Evolutionary conservation across 2,888 invertebrate species (phyloP), one percentile per base, ranked within the genome.

Genomic region (Drosophila flavopinicola): DNA sequence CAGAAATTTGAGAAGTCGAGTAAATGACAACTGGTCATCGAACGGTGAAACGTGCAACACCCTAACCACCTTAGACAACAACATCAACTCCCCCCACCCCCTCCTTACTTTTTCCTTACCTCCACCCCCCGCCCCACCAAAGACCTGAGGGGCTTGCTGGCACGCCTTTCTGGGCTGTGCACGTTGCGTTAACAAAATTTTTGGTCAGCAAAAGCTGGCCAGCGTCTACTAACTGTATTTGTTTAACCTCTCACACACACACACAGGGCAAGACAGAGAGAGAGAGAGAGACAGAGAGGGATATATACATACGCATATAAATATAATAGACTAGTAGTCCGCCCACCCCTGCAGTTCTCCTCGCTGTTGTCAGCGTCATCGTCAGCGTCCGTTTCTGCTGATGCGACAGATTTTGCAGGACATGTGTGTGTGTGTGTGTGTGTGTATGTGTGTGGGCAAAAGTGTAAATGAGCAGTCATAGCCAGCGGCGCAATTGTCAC

Each of bases 381-480:
- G 23, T 30, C 32, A 10, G 11, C 13, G 35, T 51, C 32, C 29
- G 25, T 79, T 86, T 77, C 58, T 80, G 80, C 80, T 86, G 80
- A 80, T 68, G 87, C 75, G 75, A 71, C 87, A 77, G 78, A 84
- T 86, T 80, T 80, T 61, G 56, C 58, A 39, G 77, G 64, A 60
- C 63, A 68, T 75, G 76, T 66, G 59, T 33, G 66, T 58, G 65
- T 37, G 13, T 39, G 29, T 5, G 17, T 6, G 6, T 9, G 9
- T 6, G 10, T 15, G 29, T 44, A 5, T 42, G 17, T 17, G 2
- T 42, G 17, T 42, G 41, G 23, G 82, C 56, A 67, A 66, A 71
- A 80, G 82, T 86, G 85, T 82, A 87, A 82, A 82, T 83, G 87
- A 85, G 87, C 83, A 87, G 85, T 83, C 73, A 75, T 77, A 69